A percentile compares a stretch with the other conserved stretches of the same genome.
These are phyloP conservation scores for Orthosia gothica DNA, from an alignment of 2,888 invertebrate species.

Conservation along the genomic window DNA sequence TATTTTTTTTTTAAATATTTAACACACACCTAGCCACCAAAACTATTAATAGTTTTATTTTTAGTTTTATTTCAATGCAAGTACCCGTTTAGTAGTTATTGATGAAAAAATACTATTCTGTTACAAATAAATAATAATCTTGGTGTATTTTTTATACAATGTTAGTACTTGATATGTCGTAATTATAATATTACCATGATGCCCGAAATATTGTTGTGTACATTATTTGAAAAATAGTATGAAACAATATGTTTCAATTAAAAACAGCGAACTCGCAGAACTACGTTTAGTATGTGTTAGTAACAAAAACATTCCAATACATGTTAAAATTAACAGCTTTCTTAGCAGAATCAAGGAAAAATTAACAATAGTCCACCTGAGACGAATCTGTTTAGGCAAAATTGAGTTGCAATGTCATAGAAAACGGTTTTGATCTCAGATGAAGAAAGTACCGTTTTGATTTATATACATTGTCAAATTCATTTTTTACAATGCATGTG, in stretches of 20 bases:
- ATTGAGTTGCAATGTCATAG: not conserved
- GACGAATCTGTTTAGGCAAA: not conserved
- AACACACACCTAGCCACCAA: constrained; percentile 59
- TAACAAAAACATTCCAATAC: not conserved
- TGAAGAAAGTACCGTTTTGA: too few relatives aligned
- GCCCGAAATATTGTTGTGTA: constrained; percentile 59
- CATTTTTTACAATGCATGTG: not conserved
- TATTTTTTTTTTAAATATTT: constrained; percentile 53
- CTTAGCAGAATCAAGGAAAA: not conserved
- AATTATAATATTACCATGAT: constrained; percentile 64
- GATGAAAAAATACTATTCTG: constrained; percentile 24
- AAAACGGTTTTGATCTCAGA: not conserved
- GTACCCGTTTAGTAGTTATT: constrained; percentile 59
- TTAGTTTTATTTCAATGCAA: constrained; percentile 48
- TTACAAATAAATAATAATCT: constrained; percentile 45
- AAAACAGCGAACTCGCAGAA: constrained; percentile 10
- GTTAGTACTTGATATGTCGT: constrained; percentile 67
- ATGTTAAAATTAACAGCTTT: not conserved
- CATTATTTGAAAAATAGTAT: constrained; percentile 34
- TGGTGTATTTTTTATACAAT: constrained; percentile 45
- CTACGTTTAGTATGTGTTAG: not conserved
- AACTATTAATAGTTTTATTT: constrained; percentile 42
- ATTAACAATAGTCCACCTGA: not conserved
- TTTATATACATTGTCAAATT: not conserved
- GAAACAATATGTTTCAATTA: constrained; percentile 5